These are phyloP conservation scores for Pyrgilauda ruficollis DNA, from an alignment of 2,113 vertebrate genomes.

Conservation along the genomic window DNA sequence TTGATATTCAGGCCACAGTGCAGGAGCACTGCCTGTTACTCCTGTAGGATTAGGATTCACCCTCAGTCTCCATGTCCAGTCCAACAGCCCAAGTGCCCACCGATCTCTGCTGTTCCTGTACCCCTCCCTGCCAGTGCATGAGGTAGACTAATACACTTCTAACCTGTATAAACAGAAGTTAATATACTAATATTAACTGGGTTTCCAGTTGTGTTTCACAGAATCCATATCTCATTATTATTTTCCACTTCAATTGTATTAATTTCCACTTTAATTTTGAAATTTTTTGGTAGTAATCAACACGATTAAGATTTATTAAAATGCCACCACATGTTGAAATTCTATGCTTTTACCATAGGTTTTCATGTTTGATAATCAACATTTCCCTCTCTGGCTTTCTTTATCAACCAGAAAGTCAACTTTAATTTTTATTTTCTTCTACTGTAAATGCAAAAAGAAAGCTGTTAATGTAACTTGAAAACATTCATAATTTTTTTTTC, in stretches of 20 bases:
- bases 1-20: background rate
- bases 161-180: background rate
- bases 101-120: background rate
- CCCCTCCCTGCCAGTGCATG: background rate
- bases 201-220: background rate
- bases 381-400: background rate
- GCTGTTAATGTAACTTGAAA: background rate
- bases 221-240: background rate
- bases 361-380: background rate
- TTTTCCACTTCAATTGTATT: background rate
- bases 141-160: background rate
- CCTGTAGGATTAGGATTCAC: background rate
- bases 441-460: background rate
- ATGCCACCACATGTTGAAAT: background rate
- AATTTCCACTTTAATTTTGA: background rate
- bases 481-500: background rate
- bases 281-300: background rate
- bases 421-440: slow-evolving; percentile 1
- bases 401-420: background rate
- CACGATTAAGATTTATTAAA: background rate
- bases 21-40: background rate
- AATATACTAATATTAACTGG: background rate
- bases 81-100: background rate
- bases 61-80: background rate
- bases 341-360: background rate